phyloP scores from a whole-genome alignment of 2,113 vertebrate species.

The Corythoichthys haematopterus region DNA sequence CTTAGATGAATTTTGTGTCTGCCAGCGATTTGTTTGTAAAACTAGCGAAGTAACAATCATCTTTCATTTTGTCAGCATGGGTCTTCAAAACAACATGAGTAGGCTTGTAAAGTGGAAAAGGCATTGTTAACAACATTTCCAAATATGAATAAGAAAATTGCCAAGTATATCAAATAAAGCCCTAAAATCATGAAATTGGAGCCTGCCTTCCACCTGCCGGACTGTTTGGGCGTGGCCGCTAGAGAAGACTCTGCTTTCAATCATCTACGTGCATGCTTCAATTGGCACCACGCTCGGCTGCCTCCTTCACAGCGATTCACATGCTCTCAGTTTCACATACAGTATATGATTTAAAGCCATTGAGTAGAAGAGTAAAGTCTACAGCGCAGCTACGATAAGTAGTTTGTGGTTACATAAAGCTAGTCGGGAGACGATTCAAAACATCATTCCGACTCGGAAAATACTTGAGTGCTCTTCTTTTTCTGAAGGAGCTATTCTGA shows the following conservation, averaged over 20 bases:
- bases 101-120: too few relatives aligned
- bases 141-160: too few relatives aligned
- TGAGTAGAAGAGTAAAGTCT: neutral
- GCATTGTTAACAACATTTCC: too few relatives aligned
- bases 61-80: neutral
- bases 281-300: too few relatives aligned
- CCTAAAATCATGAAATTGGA: too few relatives aligned
- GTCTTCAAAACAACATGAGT: neutral
- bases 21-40: neutral
- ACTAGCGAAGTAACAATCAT: neutral
- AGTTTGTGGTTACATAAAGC: neutral
- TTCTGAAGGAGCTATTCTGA: neutral
- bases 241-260: too few relatives aligned
- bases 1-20: neutral
- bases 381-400: neutral
- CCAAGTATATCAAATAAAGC: too few relatives aligned
- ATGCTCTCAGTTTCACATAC: too few relatives aligned
- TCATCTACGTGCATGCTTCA: too few relatives aligned
- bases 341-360: neutral
- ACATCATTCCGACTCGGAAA: neutral
- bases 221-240: too few relatives aligned
- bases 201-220: too few relatives aligned
- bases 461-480: neutral
- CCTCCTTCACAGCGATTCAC: too few relatives aligned
- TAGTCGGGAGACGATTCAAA: neutral